Base-by-base conservation (phyloP, 30 jellyfish, hydroid and myxozoan genomes). In the Rhopilema esculentum region DNA sequence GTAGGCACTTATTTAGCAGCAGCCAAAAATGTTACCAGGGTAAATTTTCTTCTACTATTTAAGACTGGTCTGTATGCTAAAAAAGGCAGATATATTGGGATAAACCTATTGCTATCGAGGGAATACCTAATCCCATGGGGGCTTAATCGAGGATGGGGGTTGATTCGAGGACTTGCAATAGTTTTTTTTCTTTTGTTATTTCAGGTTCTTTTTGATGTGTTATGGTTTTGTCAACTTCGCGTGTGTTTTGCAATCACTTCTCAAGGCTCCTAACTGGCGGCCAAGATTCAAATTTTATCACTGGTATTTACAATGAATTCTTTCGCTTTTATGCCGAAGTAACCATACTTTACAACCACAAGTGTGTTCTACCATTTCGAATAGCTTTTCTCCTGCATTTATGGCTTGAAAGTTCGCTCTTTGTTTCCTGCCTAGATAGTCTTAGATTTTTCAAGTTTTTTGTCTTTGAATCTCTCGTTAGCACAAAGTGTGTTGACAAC, bases 201-300 rank as follows among this genome's bases (percentile, higher is more conserved):
- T 24, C 49, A 95, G 99, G 99, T 95, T 95, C 91, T 79, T 95
- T 32, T 61, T 95, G 82, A 89, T 95, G 97, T 95, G 99, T 66
- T 95, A 95, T 74, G 97, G 97, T 8, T 95, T 95, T 72, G 95
- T 95, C 16, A 95, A 95, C 49, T 95, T 95, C 66, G 99, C 99
- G 9, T 95, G 99, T 85, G 91, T 95, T 8, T 80, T 95, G 66
- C 99, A 95, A 75, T 95, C 99, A 1, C 31, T 95, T n/a, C 80
- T 95, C 50, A 86, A 83, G 69, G 85, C 93, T 49, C 99, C 99
- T 17, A 95, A 95, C 70, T 95, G 99, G 99, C 72, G 99, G 74
- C 99, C 99, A 24, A 49, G 97, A 49, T 95, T 89, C 77, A 95
- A 84, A 29, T 90, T 84, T 72, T 95, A 95, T 57, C 99, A 95